These are phyloP conservation scores for Lagorchestes hirsutus DNA, from an alignment of 2,797 vertebrate species.

Conservation along the genomic window DNA sequence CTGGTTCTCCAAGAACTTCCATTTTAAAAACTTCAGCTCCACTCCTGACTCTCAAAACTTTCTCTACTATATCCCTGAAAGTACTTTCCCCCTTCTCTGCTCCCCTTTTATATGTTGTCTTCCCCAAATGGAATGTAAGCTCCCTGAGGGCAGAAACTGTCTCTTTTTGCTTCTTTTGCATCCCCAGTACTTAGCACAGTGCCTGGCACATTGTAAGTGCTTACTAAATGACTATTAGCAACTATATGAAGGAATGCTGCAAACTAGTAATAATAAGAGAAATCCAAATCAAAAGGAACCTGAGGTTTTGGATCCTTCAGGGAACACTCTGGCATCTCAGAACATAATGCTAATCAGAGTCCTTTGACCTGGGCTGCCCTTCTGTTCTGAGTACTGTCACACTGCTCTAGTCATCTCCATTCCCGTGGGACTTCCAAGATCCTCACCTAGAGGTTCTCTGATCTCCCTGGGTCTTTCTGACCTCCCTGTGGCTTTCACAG, in stretches of 20 bases:
- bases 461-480: background rate
- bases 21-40: background rate
- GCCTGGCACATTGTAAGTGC: background rate
- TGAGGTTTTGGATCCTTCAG: background rate
- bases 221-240: background rate
- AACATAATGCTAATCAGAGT: background rate
- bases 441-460: background rate
- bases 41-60: background rate
- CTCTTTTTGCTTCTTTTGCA: background rate
- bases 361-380: background rate
- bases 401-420: background rate
- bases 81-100: background rate
- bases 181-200: background rate
- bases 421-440: background rate
- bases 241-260: background rate
- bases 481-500: background rate
- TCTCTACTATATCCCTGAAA: background rate
- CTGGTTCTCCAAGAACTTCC: background rate
- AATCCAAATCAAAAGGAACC: background rate
- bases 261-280: background rate
- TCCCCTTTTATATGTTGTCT: background rate
- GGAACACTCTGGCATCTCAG: background rate
- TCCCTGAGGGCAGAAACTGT: background rate
- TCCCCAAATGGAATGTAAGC: background rate
- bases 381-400: background rate